Evolutionary conservation across 92 coral and sea anemone species (phyloP), one percentile per base, ranked within the genome.

Genomic region (Micromussa lordhowensis): DNA sequence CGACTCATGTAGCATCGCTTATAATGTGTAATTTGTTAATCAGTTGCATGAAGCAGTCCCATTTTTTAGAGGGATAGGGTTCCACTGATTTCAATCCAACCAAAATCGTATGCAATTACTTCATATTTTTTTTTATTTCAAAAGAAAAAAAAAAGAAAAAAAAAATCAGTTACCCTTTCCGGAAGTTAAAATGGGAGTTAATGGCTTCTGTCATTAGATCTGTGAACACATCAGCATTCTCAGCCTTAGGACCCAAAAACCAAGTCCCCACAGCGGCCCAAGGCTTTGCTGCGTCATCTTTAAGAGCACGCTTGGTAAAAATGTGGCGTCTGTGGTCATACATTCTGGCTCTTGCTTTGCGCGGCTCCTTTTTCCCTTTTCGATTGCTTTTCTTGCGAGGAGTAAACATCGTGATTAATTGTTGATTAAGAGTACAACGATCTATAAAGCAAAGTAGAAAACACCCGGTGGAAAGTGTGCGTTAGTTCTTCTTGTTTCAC

Each of bases 201-300:
- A 94, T 61, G 21, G 91, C 94, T 49, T 84, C 76, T n/a, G 32
- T 40, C 79, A 85, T 75, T 30, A 92, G 88, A 6, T 82, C 73
- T 21, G 35, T 87, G 21, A 92, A 94, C 19, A 92, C 57, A 21
- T 90, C 91, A 21, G 83, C 92, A 78, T 94, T 94, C 48, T 94
- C 96, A 17, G 92, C 95, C 29, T 90, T 94, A 22, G 96, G 96
- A 16, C 96, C 96, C 54, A 94, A 24, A 84, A 94, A 94, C 95
- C 94, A 94, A 22, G 96, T 92, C 31, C 96, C 96, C 28, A 93
- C 94, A 7, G 92, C 90, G 18, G 95, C 95, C 92, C 93, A 92
- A 31, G 95, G 95, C 28, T 93, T 81, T 36, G 64, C 44, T 12
- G 31, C 57, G 21, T 91, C 91, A 13, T 87, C 91, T 22, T 75